Evolutionary conservation across 2,888 invertebrate species (phyloP), one percentile per base, ranked within the genome.

Genomic region (Leucophora obtusa): DNA sequence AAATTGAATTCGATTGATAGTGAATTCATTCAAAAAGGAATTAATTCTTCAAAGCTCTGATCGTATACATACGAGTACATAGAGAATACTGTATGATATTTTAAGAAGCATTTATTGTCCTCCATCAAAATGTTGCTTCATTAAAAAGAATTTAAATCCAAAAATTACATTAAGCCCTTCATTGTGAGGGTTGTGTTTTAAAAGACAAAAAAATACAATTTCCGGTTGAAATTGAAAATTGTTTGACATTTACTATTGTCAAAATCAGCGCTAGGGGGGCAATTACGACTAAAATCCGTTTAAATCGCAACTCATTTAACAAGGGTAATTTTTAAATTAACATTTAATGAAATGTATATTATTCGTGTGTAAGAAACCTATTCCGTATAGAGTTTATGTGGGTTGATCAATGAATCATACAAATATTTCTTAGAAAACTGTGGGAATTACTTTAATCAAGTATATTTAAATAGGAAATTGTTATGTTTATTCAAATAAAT

Each of bases 321-420:
- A 69, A 51, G 80, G 58, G 72, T 65, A 76, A 72, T 76, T 80
- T 80, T 72, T 47, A 76, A 75, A 76, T 80, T 80, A 76, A 70
- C 56, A 58, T 70, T 63, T 33, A 58, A 65, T 53, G 10, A 38
- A 63, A 70, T 15, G 7, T 56, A 76, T 53, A 21, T 11, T n/a
- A n/a, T n/a, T 1, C n/a, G 6, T 47, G 43, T n/a, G 28, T 4
- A 28, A 28, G 28, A 28, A 6, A 47, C 43, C 0, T 10, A 47
- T 3, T 47, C n/a, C 6, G 28, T 28, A 6, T 28, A 28, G 28
- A 28, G 6, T 28, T 28, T 28, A 28, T 47, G 43, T 47, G n/a
- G 43, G 43, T 6, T n/a, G 38, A 11, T 38, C 10, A 38, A 11
- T 38, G 38, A 38, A 38, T n/a, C 43, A 47, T n/a, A n/a, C 43